Conservation (phyloP, 1,140 invertebrate genomes). For the Eufriesea mexicana region DNA sequence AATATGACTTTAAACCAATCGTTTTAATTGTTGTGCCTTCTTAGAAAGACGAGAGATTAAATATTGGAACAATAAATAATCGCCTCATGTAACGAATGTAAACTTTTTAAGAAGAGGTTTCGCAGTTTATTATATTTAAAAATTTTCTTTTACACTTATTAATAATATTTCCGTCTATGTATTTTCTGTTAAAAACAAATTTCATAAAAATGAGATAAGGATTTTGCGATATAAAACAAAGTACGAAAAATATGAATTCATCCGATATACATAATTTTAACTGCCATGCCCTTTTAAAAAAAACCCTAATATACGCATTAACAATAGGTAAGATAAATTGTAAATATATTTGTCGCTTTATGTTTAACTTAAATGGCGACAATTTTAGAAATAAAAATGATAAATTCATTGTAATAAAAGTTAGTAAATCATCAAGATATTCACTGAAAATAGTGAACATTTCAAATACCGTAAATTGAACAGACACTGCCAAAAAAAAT, state of each 20-base stretch:
- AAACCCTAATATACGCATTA: constrained; percentile 21
- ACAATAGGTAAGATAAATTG: constrained; percentile 46
- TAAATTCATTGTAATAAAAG: constrained; percentile 15
- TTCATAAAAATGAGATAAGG: not conserved
- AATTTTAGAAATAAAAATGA: constrained; percentile 32
- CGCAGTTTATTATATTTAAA: not conserved
- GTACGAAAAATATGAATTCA: constrained; percentile 37
- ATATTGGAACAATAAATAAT: constrained; percentile 53
- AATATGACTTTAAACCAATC: constrained; percentile 48
- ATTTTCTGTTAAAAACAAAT: not conserved
- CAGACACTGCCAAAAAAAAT: constrained; percentile 34
- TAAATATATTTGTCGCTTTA: constrained; percentile 62
- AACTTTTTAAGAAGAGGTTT: constrained; percentile 26
- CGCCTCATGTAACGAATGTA: constrained; percentile 44
- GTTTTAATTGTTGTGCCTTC: constrained; percentile 33
- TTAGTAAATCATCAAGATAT: constrained; percentile 1
- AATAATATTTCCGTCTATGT: not conserved
- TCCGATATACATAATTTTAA: constrained; percentile 50
- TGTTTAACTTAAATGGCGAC: constrained; percentile 38
- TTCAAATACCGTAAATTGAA: constrained; percentile 30
- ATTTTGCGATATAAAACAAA: constrained; percentile 30
- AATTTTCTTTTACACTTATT: not conserved
- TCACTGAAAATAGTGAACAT: constrained; percentile 29
- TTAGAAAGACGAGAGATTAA: constrained; percentile 27
- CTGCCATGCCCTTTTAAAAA: constrained; percentile 37